phyloP scores from a whole-genome alignment of 1,140 invertebrate genomes.

The Apis florea region DNA sequence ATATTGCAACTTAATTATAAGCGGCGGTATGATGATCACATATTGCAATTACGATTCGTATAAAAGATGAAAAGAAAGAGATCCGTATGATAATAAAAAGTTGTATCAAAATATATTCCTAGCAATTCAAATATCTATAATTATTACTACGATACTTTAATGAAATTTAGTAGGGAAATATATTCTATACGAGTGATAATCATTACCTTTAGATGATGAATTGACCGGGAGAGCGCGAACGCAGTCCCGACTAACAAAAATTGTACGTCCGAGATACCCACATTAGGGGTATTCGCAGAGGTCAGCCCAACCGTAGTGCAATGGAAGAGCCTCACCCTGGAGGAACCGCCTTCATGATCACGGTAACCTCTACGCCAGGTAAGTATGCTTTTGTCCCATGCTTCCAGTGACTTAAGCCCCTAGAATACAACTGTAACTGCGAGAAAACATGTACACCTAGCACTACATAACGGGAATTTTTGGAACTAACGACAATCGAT shows the following conservation, averaged over 20 bases:
- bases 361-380: constrained; percentile 82
- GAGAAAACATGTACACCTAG: constrained; percentile 2
- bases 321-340: constrained; percentile 84
- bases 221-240: constrained; percentile 63
- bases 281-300: constrained; percentile 71
- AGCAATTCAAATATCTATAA: no score
- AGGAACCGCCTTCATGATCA: constrained; percentile 85
- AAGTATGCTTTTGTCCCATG: constrained; percentile 46
- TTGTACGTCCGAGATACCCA: constrained; percentile 67
- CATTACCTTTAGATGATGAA: rapidly evolving
- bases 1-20: not conserved
- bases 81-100: no score
- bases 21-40: not conserved
- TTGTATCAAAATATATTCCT: no score
- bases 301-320: constrained; percentile 83
- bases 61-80: no score
- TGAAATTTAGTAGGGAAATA: no score
- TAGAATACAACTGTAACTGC: not conserved
- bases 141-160: no score
- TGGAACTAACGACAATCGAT: constrained; percentile 27
- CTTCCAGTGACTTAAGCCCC: not conserved
- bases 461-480: constrained; percentile 16
- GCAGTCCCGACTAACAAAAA: constrained; percentile 79
- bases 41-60: no score
- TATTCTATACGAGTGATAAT: not conserved